Conservation (phyloP, 2,797 vertebrate species). For the Pangasius krempfi region DNA sequence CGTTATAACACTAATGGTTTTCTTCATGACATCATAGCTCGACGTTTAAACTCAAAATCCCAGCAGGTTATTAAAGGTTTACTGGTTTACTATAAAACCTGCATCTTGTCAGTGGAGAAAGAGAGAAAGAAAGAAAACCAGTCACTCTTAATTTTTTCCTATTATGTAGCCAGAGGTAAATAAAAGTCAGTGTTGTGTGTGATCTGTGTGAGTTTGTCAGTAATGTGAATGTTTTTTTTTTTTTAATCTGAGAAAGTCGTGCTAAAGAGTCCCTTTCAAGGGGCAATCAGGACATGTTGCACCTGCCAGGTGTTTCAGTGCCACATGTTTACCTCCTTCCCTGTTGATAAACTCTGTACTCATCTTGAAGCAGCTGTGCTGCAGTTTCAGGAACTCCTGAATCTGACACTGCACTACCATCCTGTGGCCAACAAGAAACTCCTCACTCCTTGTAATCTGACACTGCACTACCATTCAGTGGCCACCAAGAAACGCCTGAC, state of each 20-base stretch:
- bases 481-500: neutral
- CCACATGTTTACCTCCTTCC: neutral
- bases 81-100: neutral
- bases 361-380: neutral
- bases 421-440: neutral
- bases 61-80: neutral
- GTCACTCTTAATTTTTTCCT: neutral
- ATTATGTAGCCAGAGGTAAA: neutral
- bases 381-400: neutral
- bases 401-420: neutral
- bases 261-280: neutral
- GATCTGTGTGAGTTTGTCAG: neutral
- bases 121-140: too few species aligned
- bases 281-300: conserved; percentile 3
- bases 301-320: conserved; percentile 27
- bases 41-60: neutral
- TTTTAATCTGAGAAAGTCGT: neutral
- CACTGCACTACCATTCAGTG: neutral
- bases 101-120: neutral
- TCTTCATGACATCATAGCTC: neutral
- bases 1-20: neutral
- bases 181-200: too few species aligned
- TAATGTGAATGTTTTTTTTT: neutral
- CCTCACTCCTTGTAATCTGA: neutral
- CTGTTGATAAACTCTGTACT: conserved; percentile 2